Percentiles rank a stretch among this genome's conserved stretches.
Evolutionary conservation across 2,113 vertebrate genomes (phyloP).

Genomic region (Notechis scutatus): DNA sequence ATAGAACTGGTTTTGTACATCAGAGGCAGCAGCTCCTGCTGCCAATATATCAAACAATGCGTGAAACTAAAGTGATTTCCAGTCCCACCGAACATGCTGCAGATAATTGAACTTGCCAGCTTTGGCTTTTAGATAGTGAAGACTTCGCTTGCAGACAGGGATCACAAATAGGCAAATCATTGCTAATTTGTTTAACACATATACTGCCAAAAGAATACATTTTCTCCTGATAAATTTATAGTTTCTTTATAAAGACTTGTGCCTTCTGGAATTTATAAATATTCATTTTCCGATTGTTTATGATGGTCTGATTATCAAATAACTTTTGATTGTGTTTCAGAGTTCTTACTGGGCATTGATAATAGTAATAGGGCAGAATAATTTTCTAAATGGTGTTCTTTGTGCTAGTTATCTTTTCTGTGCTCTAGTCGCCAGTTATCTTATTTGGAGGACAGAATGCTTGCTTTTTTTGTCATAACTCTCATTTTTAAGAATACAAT

Average conservation of each 20-base stretch:
- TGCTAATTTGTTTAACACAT: background rate
- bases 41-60: background rate
- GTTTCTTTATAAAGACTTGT: background rate
- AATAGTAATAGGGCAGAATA: background rate
- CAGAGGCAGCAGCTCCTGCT: background rate
- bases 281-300: background rate
- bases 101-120: background rate
- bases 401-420: background rate
- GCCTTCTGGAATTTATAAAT: background rate
- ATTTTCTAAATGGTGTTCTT: background rate
- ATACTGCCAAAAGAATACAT: background rate
- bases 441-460: constrained; percentile 39
- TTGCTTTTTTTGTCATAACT: constrained; percentile 36
- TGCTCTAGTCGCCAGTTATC: constrained; percentile 3
- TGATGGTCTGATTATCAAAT: background rate
- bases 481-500: constrained; percentile 31
- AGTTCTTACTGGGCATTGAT: background rate
- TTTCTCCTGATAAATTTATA: background rate
- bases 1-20: background rate
- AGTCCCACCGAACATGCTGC: background rate
- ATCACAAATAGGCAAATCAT: background rate
- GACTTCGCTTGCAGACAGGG: background rate
- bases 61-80: background rate
- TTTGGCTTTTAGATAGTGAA: background rate
- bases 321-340: background rate